Base-by-base conservation (phyloP, 1,140 invertebrate species). In the Brachionus rubens region DNA sequence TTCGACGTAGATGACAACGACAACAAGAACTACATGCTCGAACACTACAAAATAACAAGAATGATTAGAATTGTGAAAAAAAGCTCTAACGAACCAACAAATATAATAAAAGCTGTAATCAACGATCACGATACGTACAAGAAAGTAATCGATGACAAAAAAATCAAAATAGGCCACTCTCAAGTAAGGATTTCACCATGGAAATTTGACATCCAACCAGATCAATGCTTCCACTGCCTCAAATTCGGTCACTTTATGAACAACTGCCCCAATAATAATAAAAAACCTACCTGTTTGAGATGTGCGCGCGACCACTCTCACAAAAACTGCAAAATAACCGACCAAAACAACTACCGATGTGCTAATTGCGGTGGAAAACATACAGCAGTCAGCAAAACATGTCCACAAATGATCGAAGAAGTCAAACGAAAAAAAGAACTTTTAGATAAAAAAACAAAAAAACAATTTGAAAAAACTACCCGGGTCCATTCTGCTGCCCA, bases 41-140 rank as follows among this genome's bases (percentile, higher is more conserved):
- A 56, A 56, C 6, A 33, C 4, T 56, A 56, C 52, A 56, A 56
- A 3, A 56, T 56, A 1, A 54, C 28, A 21, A 56, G 28, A 56
- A 56, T 56, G 26, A 28, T 56, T n/a, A 56, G 52, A 56, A 56
- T 56, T 1, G 28, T 56, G 1, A 56, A 56, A 56, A 56, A 56
- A 14, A 56, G 14, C 21, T 28, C 52, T 1, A 56, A 56, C 28
- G 46, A 48, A 48, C 3, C 46, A 6, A 48, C 46, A 12, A 48
- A 48, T 48, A n/a, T 48, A 4, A 48, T 48, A 6, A 48, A 48
- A n/a, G 46, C 46, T 1, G 16, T 48, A 16, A n/a, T 48, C 1
- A 48, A 48, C 4, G 46, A 48, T 16, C 12, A 48, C 12, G 46
- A 48, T 16, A 48, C 7, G 6, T 48, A n/a, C 4, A n/a, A 48